Base-by-base conservation (phyloP, 2,888 invertebrate genomes). In the Serrognathus titanus region DNA sequence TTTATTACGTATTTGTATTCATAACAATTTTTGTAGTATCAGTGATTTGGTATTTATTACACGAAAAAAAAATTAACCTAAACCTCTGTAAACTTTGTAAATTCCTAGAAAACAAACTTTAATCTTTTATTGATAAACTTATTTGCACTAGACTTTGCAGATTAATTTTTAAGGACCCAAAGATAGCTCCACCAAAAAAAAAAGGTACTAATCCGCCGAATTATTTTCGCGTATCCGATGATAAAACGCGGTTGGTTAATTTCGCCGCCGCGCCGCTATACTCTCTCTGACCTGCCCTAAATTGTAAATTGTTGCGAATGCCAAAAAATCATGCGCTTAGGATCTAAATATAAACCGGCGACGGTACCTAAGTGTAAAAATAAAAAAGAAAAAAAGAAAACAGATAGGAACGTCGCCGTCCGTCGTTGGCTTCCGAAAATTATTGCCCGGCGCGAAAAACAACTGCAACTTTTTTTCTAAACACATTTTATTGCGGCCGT, bases 211-310 rank as follows among this genome's bases (percentile, higher is more conserved):
- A 11, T 40, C 10, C 40, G 40, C 39, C 12, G 2, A 11, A 12
- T 39, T 2, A 39, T 39, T 39, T 39, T 39, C 24, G 24, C 24
- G 16, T 16, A 16, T 16, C 16, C 16, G 24, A 31, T 31, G 24
- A 31, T 31, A 31, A n/a, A 31, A 31, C 5, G 24, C 24, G 24
- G 24, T n/a, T 39, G 24, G 24, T n/a, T 39, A 39, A 39, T 39
- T 39, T 39, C 12, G n/a, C 12, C 12, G n/a, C 12, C 39, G 12
- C 12, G 4, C 5, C 12, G 39, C 5, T 11, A 39, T 11, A 43
- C 16, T 49, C 41, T 35, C 41, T 63, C 59, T 63, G 63, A 63
- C 63, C 63, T 63, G 63, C 63, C 63, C 63, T 63, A 63, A 63
- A 63, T 63, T 59, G 53, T 56, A 59, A 57, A 49, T 43, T 61